Conservation (phyloP, 2,888 invertebrate genomes). For the Imbricaverruca yamaguchii region DNA sequence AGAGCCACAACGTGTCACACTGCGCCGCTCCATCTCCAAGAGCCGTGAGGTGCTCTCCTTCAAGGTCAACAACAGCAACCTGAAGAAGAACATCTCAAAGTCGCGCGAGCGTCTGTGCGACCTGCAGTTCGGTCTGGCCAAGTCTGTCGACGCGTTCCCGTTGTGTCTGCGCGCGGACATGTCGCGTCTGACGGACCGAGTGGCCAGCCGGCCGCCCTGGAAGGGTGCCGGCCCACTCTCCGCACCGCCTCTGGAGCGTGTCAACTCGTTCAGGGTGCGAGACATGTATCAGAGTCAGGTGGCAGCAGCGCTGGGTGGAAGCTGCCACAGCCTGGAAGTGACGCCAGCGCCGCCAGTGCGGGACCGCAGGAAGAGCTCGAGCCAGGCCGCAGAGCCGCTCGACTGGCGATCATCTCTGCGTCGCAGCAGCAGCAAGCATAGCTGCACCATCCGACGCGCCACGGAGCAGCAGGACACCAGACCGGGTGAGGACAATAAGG, state of each 20-base stretch:
- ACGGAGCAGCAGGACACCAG: neutral
- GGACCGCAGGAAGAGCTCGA: neutral
- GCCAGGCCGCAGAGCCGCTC: neutral
- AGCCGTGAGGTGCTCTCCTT: slow-evolving; percentile 49
- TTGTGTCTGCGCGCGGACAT: neutral
- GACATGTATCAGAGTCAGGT: slow-evolving; percentile 8
- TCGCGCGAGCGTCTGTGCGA: slow-evolving; percentile 40
- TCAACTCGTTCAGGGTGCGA: slow-evolving; percentile 2
- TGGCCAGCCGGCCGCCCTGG: neutral
- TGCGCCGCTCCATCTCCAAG: slow-evolving; percentile 44
- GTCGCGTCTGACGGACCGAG: neutral
- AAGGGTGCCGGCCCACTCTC: neutral
- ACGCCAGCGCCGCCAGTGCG: neutral
- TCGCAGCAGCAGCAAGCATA: neutral
- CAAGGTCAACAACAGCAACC: slow-evolving; percentile 40
- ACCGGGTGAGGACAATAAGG: neutral
- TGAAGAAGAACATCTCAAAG: slow-evolving; percentile 37
- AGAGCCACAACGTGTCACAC: neutral
- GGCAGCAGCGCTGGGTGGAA: neutral
- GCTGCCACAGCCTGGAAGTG: neutral
- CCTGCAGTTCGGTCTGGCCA: slow-evolving; percentile 34
- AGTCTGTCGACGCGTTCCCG: slow-evolving; percentile 37
- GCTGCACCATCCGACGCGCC: neutral
- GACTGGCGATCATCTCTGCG: neutral
- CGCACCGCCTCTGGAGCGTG: neutral